These are phyloP conservation scores for Cyclargus thomasi DNA, from an alignment of 1,140 invertebrate genomes.

Conservation along the genomic window DNA sequence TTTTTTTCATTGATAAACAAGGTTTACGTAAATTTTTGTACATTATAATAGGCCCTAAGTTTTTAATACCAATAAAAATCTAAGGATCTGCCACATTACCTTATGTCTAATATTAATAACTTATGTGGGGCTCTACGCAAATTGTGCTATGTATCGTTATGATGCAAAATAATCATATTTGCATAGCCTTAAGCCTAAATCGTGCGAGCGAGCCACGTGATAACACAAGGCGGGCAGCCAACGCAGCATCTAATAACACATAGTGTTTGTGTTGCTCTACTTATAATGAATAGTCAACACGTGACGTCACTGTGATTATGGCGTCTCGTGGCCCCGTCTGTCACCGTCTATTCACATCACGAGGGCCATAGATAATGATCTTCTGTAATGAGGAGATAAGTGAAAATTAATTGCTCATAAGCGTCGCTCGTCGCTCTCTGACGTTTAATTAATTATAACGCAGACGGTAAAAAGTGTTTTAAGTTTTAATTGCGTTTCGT, in stretches of 20 bases:
- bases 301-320: conserved; percentile 47
- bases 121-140: not conserved
- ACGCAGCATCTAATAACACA: conserved; percentile 43
- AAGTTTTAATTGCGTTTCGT: not conserved
- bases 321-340: conserved; percentile 50
- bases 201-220: not conserved
- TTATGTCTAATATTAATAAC: too few relatives aligned
- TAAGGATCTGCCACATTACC: too few relatives aligned
- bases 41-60: too few relatives aligned
- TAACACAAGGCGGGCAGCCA: not conserved
- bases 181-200: conserved; percentile 6
- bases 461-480: conserved; percentile 6
- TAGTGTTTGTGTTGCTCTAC: conserved; percentile 57
- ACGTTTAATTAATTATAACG: conserved; percentile 11
- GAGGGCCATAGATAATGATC: conserved; percentile 36
- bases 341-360: conserved; percentile 37
- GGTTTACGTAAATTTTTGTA: too few relatives aligned
- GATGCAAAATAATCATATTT: conserved; percentile 9
- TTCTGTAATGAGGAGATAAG: conserved; percentile 42
- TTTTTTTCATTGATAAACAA: too few relatives aligned
- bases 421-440: conserved; percentile 23
- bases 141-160: not conserved
- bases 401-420: conserved; percentile 53
- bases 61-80: too few relatives aligned
- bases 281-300: conserved; percentile 68